A percentile compares a stretch with the other conserved stretches of the same genome.
These are phyloP conservation scores for Drosophila quadrilineata DNA, from an alignment of 1,140 invertebrate genomes.

Conservation along the genomic window DNA sequence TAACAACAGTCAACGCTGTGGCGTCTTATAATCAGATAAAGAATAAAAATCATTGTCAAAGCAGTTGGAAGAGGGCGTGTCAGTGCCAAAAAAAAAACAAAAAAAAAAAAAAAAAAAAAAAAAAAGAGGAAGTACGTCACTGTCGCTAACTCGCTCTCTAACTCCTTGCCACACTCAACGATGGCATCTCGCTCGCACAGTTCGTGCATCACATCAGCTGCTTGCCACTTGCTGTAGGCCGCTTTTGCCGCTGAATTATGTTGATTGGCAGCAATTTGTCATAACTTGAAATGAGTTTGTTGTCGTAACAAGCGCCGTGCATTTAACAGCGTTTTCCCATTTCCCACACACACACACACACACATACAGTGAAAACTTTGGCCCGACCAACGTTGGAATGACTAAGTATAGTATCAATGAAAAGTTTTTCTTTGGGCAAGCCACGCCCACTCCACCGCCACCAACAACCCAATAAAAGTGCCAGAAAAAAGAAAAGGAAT, in stretches of 20 bases:
- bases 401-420: too few relatives aligned
- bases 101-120: too few relatives aligned
- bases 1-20: not conserved
- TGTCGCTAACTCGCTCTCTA: not conserved
- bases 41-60: slow-evolving; percentile 9
- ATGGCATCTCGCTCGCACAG: slow-evolving; percentile 1
- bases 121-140: too few relatives aligned
- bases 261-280: slow-evolving; percentile 79
- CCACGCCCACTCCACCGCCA: not conserved
- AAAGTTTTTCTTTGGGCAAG: too few relatives aligned
- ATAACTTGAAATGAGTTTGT: slow-evolving; percentile 77
- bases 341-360: not conserved
- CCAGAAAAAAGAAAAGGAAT: too few relatives aligned
- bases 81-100: slow-evolving; percentile 29
- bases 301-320: slow-evolving; percentile 74
- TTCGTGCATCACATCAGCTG: slow-evolving; percentile 9
- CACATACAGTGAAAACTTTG: too few relatives aligned
- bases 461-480: too few relatives aligned
- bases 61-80: slow-evolving; percentile 35
- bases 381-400: too few relatives aligned
- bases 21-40: slow-evolving; percentile 31
- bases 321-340: slow-evolving; percentile 50
- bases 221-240: slow-evolving; percentile 39
- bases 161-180: slow-evolving; percentile 4
- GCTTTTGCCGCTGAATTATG: slow-evolving; percentile 68